A percentile compares a stretch with the other conserved stretches of the same genome.
Evolutionary conservation across 92 coral and sea anemone species (phyloP).

Genomic region (Phenganax subtilis): DNA sequence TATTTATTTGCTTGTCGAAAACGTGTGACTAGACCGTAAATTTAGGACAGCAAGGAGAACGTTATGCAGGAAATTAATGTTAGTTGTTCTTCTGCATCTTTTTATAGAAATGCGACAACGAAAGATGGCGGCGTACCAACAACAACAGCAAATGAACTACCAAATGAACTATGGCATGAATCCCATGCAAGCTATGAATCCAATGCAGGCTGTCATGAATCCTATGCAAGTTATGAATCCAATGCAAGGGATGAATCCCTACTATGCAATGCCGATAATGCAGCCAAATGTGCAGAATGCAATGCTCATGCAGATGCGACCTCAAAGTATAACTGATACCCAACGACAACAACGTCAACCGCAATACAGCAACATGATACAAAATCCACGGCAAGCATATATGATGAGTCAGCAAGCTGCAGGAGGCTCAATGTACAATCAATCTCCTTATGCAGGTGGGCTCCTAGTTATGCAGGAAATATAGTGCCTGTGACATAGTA

Average conservation of each 20-base stretch:
- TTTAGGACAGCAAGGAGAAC: not conserved
- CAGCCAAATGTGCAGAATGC: slow-evolving; percentile 18
- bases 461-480: not conserved
- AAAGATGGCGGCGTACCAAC: slow-evolving; percentile 36
- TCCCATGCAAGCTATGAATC: slow-evolving; percentile 20
- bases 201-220: slow-evolving; percentile 10
- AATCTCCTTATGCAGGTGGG: not conserved
- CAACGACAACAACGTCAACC: slow-evolving; percentile 33
- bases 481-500: not conserved
- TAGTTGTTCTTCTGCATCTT: not conserved
- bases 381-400: slow-evolving; percentile 21
- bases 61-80: not conserved
- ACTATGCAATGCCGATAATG: slow-evolving; percentile 11
- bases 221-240: slow-evolving; percentile 13
- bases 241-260: not conserved
- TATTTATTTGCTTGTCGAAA: no score
- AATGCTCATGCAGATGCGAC: slow-evolving; percentile 33
- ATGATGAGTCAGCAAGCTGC: not conserved
- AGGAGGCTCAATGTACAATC: not conserved
- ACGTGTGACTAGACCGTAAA: no score
- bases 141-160: slow-evolving; percentile 32
- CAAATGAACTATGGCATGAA: slow-evolving; percentile 23
- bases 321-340: not conserved
- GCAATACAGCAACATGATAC: slow-evolving; percentile 27
- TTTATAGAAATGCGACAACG: slow-evolving; percentile 32